Percentiles rank a stretch among this genome's conserved stretches.
These are phyloP conservation scores for Aphaenogaster floridana DNA, from an alignment of 1,140 invertebrate species.

Conservation along the genomic window DNA sequence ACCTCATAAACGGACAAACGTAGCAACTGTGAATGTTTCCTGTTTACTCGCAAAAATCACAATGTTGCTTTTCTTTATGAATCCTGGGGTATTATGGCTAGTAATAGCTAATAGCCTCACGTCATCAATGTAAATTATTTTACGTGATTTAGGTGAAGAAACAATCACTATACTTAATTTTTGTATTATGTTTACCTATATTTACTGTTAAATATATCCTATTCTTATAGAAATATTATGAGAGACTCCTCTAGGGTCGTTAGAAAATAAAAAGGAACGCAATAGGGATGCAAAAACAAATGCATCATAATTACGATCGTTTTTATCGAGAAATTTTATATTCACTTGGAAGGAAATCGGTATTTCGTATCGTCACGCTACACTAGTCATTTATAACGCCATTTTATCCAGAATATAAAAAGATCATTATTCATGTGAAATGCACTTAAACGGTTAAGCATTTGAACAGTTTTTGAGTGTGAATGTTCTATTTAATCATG, in stretches of 20 bases:
- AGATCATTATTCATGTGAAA: slow-evolving; percentile 67
- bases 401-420: slow-evolving; percentile 67
- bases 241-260: slow-evolving; percentile 69
- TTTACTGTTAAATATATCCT: slow-evolving; percentile 83
- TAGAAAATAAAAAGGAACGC: slow-evolving; percentile 61
- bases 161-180: slow-evolving; percentile 84
- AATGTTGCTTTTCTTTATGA: slow-evolving; percentile 73
- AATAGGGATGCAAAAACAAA: slow-evolving; percentile 53
- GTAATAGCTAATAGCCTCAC: slow-evolving; percentile 82
- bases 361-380: slow-evolving; percentile 58
- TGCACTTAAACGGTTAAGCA: slow-evolving; percentile 59
- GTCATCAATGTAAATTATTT: slow-evolving; percentile 83
- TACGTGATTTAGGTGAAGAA: slow-evolving; percentile 77
- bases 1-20: slow-evolving; percentile 39
- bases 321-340: slow-evolving; percentile 32
- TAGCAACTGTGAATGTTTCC: slow-evolving; percentile 64
- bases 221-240: slow-evolving; percentile 82
- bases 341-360: slow-evolving; percentile 59
- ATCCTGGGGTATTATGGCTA: slow-evolving; percentile 72
- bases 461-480: slow-evolving; percentile 60
- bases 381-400: slow-evolving; percentile 74
- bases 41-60: slow-evolving; percentile 51
- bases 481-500: slow-evolving; percentile 59
- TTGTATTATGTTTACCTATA: slow-evolving; percentile 79
- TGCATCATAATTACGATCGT: slow-evolving; percentile 57